Base-by-base conservation (phyloP, 2,113 vertebrate species). In the Cheilinus undulatus region DNA sequence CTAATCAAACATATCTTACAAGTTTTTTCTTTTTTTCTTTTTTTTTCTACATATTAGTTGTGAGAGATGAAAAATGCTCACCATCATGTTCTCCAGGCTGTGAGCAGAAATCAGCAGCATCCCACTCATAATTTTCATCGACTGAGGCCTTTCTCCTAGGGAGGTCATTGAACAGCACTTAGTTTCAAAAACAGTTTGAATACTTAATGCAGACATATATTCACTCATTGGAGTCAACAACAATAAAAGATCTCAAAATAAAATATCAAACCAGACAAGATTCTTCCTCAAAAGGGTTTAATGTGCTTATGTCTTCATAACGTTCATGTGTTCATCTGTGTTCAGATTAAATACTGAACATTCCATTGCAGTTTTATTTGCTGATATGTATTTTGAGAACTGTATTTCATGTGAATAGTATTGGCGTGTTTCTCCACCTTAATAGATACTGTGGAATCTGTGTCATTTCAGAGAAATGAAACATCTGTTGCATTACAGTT, bases 111-210 rank as follows among this genome's bases (percentile, higher is more conserved):
- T 93, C 90, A n/a, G 60, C 73, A 3, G 89, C 69, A 61, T 94
- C 93, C 94, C 94, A 95, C 84, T 95, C 94, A 26, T 94, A 95
- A 60, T 86, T 94, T 85, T 94, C 93, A 84, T 94, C 92, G 13
- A 94, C 92, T 0, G 92, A 94, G 23, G 65, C 82, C 66, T 89
- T 92, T 68, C 93, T 91, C 71, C 89, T 89, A 64, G 24, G 82
- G 50, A 82, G 48, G 45, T 28, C 56, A 86, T 45, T 68, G 42
- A 86, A 58, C 17, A 77, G 49, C 14, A 12, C 23, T 63, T 40
- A 50, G n/a, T 38, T 17, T 28, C 5, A 56, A 67, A 63, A 22
- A 42, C 52, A 57, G 36, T 5, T 27, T 13, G 17, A 7, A 36
- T 20, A 10, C 20, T 65, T 11, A 59, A 62, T 36, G 34, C 60